phyloP scores from a whole-genome alignment of 2,888 invertebrate genomes.

The Aelia acuminata region DNA sequence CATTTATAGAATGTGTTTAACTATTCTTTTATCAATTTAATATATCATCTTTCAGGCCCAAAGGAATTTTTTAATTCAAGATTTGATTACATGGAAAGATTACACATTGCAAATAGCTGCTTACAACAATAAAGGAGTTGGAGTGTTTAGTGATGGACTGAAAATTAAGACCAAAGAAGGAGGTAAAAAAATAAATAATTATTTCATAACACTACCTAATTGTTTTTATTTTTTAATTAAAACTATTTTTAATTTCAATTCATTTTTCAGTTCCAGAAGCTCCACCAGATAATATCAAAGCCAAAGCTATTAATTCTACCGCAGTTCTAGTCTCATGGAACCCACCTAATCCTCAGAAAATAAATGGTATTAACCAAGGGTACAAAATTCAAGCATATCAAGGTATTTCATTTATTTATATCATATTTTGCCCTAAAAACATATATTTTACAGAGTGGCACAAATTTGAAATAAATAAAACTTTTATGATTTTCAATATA shows the following conservation, averaged over 20 bases:
- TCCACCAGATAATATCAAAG: conserved; percentile 86
- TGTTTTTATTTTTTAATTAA: not conserved
- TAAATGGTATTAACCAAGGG: conserved; percentile 98
- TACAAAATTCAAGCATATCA: conserved; percentile 87
- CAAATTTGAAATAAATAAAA: too few species aligned
- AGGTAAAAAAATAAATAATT: conserved; percentile 68
- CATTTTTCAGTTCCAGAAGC: conserved; percentile 82
- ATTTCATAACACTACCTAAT: not conserved
- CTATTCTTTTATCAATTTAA: not conserved
- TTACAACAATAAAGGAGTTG: conserved; percentile 96
- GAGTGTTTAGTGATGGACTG: conserved; percentile 90
- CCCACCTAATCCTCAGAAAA: conserved; percentile 97
- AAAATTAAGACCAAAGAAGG: conserved; percentile 97
- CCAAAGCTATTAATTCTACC: conserved; percentile 88
- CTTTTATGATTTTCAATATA: too few species aligned
- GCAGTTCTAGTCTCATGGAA: conserved; percentile 88
- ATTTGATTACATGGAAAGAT: conserved; percentile 97
- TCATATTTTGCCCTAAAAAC: not conserved
- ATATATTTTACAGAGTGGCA: too few species aligned
- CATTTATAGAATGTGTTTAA: too few species aligned
- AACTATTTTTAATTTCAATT: conserved; percentile 34
- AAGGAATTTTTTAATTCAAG: conserved; percentile 89
- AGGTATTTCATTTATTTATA: conserved; percentile 52
- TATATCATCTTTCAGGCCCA: conserved; percentile 74
- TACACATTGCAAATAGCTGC: conserved; percentile 97